Conservation (phyloP, 2,113 vertebrate species). For the Cisticola juncidis region DNA sequence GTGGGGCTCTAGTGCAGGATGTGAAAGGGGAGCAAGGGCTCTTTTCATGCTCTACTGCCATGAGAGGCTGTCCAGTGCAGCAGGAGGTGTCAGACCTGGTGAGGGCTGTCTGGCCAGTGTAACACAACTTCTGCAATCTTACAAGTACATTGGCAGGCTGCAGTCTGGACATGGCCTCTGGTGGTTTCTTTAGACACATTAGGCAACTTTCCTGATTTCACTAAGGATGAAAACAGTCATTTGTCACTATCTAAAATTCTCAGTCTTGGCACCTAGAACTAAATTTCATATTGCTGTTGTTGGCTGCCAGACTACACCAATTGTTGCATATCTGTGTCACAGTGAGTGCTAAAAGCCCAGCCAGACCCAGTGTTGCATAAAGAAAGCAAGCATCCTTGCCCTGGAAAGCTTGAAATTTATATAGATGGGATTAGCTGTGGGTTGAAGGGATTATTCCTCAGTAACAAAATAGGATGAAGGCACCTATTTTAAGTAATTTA, state of each 20-base stretch:
- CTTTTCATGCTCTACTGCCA: not conserved
- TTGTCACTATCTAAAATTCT: not conserved
- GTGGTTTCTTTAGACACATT: conserved; percentile 9
- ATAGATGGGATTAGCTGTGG: not conserved
- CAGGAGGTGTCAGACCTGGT: not conserved
- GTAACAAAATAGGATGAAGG: conserved; percentile 4
- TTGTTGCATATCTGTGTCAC: not conserved
- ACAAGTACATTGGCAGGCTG: fast-evolving
- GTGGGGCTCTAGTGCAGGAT: fast-evolving
- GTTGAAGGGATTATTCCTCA: not conserved
- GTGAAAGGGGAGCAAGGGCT: not conserved
- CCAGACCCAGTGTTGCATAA: not conserved
- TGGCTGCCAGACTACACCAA: not conserved
- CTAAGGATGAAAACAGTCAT: not conserved
- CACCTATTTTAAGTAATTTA: conserved; percentile 2
- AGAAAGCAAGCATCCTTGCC: not conserved
- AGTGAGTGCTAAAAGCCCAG: not conserved
- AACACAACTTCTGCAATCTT: not conserved
- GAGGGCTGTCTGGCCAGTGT: not conserved
- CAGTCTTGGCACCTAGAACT: not conserved
- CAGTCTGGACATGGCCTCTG: not conserved
- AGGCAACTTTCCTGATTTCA: conserved; percentile 43
- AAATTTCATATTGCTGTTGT: not conserved
- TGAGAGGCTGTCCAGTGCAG: not conserved
- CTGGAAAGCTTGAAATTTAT: not conserved